Percentiles rank a stretch among this genome's conserved stretches.
Conservation (phyloP, 1,140 invertebrate genomes). For the Pectinophora gossypiella region DNA sequence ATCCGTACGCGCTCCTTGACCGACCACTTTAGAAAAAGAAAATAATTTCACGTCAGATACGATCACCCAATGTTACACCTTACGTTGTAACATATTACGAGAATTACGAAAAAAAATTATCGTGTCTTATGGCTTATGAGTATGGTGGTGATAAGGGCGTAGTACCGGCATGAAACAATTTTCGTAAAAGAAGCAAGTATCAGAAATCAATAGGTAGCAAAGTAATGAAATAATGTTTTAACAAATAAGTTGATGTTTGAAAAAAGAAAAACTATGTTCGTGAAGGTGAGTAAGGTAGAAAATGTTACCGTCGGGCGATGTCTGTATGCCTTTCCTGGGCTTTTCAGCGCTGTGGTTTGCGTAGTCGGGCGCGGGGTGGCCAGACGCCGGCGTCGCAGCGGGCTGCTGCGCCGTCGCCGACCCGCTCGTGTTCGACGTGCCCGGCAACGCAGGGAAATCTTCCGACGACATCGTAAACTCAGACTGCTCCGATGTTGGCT, state of each 20-base stretch:
- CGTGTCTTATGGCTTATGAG: too few relatives aligned
- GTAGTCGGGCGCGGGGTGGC: slow-evolving; percentile 17
- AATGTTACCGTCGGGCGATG: slow-evolving; percentile 90
- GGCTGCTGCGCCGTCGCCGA: slow-evolving; percentile 16
- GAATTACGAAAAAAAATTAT: too few relatives aligned
- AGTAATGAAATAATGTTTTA: too few relatives aligned
- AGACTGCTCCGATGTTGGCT: slow-evolving; percentile 91
- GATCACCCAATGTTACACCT: too few relatives aligned
- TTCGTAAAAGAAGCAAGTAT: too few relatives aligned
- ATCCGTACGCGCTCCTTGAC: slow-evolving; percentile 54
- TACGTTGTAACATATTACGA: too few relatives aligned
- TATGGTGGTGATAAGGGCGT: too few relatives aligned
- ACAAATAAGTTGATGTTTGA: too few relatives aligned
- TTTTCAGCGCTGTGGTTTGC: slow-evolving; percentile 56
- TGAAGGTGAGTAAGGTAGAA: neutral
- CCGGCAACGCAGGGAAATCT: slow-evolving; percentile 98
- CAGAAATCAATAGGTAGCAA: too few relatives aligned
- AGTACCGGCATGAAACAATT: neutral
- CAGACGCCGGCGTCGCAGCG: slow-evolving; percentile 20
- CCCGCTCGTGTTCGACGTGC: slow-evolving; percentile 73
- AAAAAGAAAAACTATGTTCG: too few relatives aligned
- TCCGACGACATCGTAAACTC: slow-evolving; percentile 99
- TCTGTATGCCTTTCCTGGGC: slow-evolving; percentile 92
- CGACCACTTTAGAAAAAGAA: slow-evolving; percentile 62
- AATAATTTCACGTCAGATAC: slow-evolving; percentile 24